These are phyloP conservation scores for Xenops minutus DNA, from an alignment of 2,797 vertebrate genomes.

Conservation along the genomic window DNA sequence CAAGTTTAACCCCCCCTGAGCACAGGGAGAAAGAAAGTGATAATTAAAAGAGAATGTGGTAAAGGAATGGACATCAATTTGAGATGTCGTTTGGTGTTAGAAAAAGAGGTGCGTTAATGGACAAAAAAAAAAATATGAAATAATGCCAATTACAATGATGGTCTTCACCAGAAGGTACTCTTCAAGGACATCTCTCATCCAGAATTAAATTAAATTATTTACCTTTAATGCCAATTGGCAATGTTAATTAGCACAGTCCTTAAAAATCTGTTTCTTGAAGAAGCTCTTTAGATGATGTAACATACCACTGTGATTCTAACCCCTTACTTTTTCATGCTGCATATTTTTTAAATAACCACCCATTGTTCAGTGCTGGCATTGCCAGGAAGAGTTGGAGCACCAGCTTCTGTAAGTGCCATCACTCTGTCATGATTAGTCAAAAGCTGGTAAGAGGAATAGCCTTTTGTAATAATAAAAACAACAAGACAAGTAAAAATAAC, in stretches of 20 bases:
- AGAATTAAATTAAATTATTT: constrained; percentile 27
- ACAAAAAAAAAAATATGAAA: background rate
- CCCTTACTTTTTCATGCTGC: background rate
- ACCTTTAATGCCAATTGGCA: constrained; percentile 7
- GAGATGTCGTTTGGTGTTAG: background rate
- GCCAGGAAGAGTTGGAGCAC: background rate
- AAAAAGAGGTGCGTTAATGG: background rate
- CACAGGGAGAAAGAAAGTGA: constrained; percentile 27
- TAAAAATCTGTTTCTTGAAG: constrained; percentile 31
- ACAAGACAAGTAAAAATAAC: background rate
- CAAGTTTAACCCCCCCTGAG: background rate
- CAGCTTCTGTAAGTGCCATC: background rate
- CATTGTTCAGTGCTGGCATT: background rate
- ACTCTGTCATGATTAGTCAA: background rate
- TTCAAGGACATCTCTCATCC: background rate
- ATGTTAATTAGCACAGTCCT: constrained; percentile 7
- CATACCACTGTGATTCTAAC: background rate
- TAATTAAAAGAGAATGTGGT: constrained; percentile 54
- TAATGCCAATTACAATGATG: background rate
- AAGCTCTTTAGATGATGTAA: background rate
- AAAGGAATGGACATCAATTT: background rate
- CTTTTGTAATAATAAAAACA: background rate
- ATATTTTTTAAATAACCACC: background rate
- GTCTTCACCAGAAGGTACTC: background rate
- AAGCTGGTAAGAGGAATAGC: background rate